Conservation (phyloP, 1,140 invertebrate species). For the Drosophila lini region DNA sequence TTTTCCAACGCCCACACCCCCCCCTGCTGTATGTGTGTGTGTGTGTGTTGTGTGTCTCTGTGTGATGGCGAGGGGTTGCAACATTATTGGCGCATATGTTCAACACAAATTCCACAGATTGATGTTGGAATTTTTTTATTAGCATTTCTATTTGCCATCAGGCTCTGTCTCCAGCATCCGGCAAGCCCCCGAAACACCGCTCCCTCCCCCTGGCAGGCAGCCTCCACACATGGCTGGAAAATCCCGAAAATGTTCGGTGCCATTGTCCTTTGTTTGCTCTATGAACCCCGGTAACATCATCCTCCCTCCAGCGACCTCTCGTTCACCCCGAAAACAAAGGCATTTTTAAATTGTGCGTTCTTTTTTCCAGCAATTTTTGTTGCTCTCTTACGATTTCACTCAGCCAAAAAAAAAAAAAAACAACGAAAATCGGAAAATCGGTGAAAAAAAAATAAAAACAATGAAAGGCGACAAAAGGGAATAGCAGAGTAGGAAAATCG, state of each 20-base stretch:
- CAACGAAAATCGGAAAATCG: slow-evolving; percentile 15
- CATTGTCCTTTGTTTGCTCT: slow-evolving; percentile 71
- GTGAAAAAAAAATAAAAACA: slow-evolving; percentile 21
- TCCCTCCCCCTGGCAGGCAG: no score
- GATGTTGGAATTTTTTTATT: slow-evolving; percentile 83
- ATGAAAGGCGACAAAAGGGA: slow-evolving; percentile 45
- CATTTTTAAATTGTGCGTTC: slow-evolving; percentile 78
- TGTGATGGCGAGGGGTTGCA: slow-evolving; percentile 9
- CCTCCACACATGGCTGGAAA: slow-evolving; percentile 21
- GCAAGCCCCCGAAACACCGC: no score
- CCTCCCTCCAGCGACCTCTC: slow-evolving; percentile 11
- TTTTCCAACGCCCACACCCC: neutral
- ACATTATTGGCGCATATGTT: slow-evolving; percentile 83
- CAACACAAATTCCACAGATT: slow-evolving; percentile 83
- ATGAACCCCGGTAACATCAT: slow-evolving; percentile 6
- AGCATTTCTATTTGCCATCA: slow-evolving; percentile 76
- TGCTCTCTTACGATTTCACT: slow-evolving; percentile 18
- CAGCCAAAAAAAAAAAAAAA: slow-evolving; percentile 13
- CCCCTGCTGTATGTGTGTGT: neutral
- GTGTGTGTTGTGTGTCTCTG: slow-evolving; percentile 3
- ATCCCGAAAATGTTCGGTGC: slow-evolving; percentile 52
- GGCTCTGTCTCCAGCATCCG: slow-evolving; percentile 2
- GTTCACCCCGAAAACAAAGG: slow-evolving; percentile 58
- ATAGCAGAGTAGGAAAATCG: slow-evolving; percentile 49
- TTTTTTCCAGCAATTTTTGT: slow-evolving; percentile 44